A percentile compares a stretch with the other conserved stretches of the same genome.
Conservation (phyloP, 2,113 vertebrate genomes). For the Neogale vison region DNA sequence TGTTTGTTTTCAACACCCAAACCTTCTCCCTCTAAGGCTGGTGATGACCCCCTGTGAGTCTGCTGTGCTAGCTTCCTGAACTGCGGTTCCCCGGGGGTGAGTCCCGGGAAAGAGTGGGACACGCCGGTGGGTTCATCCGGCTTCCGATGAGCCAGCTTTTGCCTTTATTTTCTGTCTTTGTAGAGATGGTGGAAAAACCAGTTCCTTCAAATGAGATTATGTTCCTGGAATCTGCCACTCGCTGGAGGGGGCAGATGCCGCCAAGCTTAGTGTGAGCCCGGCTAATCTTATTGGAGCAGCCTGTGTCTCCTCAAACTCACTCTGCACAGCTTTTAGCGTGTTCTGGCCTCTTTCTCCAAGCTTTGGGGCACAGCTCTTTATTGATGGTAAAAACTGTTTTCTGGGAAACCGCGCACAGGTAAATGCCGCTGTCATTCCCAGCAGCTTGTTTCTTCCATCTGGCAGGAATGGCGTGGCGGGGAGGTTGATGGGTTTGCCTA, state of each 20-base stretch:
- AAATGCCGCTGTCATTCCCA: fast-evolving
- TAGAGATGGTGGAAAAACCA: not conserved
- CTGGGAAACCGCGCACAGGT: not conserved
- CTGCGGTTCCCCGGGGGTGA: not conserved
- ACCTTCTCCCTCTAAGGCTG: not conserved
- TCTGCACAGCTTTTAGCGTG: not conserved
- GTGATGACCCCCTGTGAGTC: not conserved
- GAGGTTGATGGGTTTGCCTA: not conserved
- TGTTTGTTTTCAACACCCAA: not conserved
- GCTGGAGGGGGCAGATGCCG: not conserved
- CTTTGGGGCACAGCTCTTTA: not conserved
- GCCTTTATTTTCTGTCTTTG: constrained; percentile 2
- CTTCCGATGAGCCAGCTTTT: not conserved
- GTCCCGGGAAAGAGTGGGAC: fast-evolving
- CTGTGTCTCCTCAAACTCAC: not conserved
- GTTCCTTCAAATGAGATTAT: not conserved
- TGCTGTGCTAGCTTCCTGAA: not conserved
- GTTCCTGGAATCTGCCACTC: not conserved
- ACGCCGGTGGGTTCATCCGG: not conserved
- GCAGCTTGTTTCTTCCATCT: not conserved
- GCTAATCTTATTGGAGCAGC: not conserved
- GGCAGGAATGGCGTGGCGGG: not conserved
- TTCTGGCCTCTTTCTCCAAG: not conserved
- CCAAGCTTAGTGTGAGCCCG: not conserved
- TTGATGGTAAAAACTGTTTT: not conserved